These are phyloP conservation scores for Rhinichthys klamathensis DNA, from an alignment of 2,113 vertebrate species.

Conservation along the genomic window DNA sequence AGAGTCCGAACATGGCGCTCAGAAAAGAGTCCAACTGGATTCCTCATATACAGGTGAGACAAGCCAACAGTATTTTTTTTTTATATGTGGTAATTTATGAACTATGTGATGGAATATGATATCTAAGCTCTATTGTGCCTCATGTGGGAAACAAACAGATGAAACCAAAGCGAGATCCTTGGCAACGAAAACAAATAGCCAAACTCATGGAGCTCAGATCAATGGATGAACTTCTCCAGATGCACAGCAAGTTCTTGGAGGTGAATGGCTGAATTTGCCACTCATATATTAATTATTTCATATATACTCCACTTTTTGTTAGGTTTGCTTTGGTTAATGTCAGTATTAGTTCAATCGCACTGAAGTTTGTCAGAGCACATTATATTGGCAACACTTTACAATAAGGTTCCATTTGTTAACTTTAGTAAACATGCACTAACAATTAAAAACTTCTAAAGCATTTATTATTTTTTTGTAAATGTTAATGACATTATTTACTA, in stretches of 20 bases:
- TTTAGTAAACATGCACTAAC: neutral
- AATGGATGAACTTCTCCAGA: conserved; percentile 70
- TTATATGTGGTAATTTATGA: neutral
- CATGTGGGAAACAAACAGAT: conserved; percentile 53
- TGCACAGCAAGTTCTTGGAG: conserved; percentile 74
- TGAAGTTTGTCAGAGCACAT: neutral
- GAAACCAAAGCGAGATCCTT: conserved; percentile 78
- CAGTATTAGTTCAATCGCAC: neutral
- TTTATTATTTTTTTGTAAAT: no score
- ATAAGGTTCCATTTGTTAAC: neutral
- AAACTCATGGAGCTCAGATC: conserved; percentile 74
- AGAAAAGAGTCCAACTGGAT: conserved; percentile 77
- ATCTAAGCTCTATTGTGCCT: neutral
- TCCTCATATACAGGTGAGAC: conserved; percentile 72
- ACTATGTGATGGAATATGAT: neutral
- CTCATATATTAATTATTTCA: no score
- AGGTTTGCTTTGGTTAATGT: neutral
- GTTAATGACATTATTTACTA: no score
- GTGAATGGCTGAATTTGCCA: conserved; percentile 56
- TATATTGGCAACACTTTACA: neutral
- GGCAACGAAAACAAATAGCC: conserved; percentile 77
- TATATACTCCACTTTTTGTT: neutral
- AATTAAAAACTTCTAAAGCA: neutral
- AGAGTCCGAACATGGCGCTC: conserved; percentile 63
- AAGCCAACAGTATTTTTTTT: neutral